These are phyloP conservation scores for Scaptomyza flava DNA, from an alignment of 2,888 invertebrate genomes.

Conservation along the genomic window DNA sequence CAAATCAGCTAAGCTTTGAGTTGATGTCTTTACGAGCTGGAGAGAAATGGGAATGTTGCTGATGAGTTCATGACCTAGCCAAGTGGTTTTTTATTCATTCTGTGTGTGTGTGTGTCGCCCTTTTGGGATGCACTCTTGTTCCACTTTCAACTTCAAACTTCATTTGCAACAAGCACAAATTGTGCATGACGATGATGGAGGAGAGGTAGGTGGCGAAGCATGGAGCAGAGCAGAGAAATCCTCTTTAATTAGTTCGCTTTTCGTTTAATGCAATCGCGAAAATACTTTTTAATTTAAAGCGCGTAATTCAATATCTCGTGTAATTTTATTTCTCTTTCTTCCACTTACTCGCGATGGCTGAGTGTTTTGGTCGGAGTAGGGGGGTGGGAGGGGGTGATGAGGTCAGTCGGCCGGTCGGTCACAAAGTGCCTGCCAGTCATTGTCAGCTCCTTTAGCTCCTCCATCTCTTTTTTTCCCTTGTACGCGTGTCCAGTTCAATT, in stretches of 20 bases:
- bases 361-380: neutral
- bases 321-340: constrained; percentile 69
- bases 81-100: constrained; percentile 2
- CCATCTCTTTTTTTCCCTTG: constrained; percentile 4
- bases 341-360: constrained; percentile 28
- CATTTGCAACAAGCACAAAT: constrained; percentile 47
- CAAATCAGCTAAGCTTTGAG: constrained; percentile 7
- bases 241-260: constrained; percentile 67
- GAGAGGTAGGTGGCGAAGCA: neutral
- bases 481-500: constrained; percentile 58
- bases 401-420: constrained; percentile 43
- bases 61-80: constrained; percentile 29
- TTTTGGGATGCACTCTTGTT: neutral
- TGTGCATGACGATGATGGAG: constrained; percentile 25
- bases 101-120: neutral
- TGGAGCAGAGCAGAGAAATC: constrained; percentile 20
- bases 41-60: neutral
- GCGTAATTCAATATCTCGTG: constrained; percentile 76
- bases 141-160: constrained; percentile 40
- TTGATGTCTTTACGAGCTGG: constrained; percentile 17
- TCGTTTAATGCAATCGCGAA: constrained; percentile 75
- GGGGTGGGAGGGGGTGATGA: neutral
- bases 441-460: constrained; percentile 33
- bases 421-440: constrained; percentile 73
- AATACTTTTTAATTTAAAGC: constrained; percentile 76